Conservation (phyloP, 2,888 invertebrate species). For the Heteromyza rotundicornis region DNA sequence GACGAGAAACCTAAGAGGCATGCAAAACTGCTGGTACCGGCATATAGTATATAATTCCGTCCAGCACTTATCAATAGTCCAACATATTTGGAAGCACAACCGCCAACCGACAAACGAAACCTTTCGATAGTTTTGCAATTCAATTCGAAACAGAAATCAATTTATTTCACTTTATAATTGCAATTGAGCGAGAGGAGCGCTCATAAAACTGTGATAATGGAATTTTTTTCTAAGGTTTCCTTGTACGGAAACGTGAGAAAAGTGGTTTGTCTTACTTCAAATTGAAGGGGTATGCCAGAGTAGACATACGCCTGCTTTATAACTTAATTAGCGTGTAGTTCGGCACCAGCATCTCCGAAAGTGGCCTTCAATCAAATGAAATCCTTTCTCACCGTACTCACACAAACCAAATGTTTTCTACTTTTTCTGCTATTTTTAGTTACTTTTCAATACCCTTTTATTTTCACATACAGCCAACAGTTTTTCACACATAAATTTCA, state of each 20-base stretch:
- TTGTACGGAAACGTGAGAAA: not conserved
- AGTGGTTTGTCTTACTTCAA: not conserved
- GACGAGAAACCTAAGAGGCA: not conserved
- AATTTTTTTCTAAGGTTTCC: not conserved
- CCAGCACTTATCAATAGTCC: slow-evolving; percentile 7
- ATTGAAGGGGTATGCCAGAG: too few species aligned
- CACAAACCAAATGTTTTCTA: not conserved
- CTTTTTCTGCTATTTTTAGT: not conserved
- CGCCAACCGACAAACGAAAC: slow-evolving; percentile 9
- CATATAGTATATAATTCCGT: too few species aligned
- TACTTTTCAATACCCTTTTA: not conserved
- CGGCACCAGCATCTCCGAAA: slow-evolving; percentile 4
- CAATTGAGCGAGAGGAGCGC: slow-evolving; percentile 17
- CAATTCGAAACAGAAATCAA: slow-evolving; percentile 39
- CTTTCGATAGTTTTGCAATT: slow-evolving; percentile 20
- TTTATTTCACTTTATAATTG: slow-evolving; percentile 50
- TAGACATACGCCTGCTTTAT: not conserved
- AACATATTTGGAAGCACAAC: not conserved
- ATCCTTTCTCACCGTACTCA: not conserved
- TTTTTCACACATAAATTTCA: slow-evolving; percentile 4
- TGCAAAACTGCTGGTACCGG: slow-evolving; percentile 15
- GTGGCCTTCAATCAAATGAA: not conserved
- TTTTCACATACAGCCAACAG: not conserved
- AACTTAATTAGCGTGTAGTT: slow-evolving; percentile 1
- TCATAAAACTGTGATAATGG: not conserved